phyloP scores from a whole-genome alignment of 2,888 invertebrate species.

The Apamea monoglypha region DNA sequence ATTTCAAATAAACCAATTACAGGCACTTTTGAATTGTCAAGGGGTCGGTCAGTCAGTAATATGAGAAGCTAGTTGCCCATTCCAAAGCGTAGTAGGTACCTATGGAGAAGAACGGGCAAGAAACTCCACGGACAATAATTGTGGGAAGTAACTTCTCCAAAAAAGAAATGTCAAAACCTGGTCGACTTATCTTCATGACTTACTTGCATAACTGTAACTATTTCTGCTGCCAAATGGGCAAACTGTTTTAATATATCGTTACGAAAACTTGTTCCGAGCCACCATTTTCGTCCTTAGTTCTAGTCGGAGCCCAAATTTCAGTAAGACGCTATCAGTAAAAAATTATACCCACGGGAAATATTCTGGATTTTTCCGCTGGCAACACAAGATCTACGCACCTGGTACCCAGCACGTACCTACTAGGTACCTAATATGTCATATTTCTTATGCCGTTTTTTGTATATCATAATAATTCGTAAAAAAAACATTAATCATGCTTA shows the following conservation, averaged over 20 bases:
- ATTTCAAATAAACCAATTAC: too few species aligned
- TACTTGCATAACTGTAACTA: background rate
- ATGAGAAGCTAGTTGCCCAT: too few species aligned
- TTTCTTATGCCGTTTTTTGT: background rate
- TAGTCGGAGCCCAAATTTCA: conserved; percentile 15
- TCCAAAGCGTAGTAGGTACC: too few species aligned
- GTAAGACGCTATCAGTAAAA: conserved; percentile 31
- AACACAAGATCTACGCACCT: conserved; percentile 43
- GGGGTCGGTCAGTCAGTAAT: too few species aligned
- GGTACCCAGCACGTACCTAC: background rate
- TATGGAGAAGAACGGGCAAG: too few species aligned
- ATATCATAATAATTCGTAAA: background rate
- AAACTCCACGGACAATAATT: too few species aligned
- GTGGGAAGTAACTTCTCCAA: background rate
- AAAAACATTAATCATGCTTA: conserved; percentile 8
- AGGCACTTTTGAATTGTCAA: too few species aligned
- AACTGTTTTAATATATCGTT: conserved; percentile 32
- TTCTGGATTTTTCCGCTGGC: conserved; percentile 39
- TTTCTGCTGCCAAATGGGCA: conserved; percentile 22
- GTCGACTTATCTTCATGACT: background rate
- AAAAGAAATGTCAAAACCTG: background rate
- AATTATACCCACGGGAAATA: conserved; percentile 50
- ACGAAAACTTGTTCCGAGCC: conserved; percentile 28
- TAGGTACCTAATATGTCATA: conserved; percentile 15
- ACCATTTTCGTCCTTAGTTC: conserved; percentile 26